Conservation (phyloP, 2,113 vertebrate genomes). For the Alaudala cheleensis region DNA sequence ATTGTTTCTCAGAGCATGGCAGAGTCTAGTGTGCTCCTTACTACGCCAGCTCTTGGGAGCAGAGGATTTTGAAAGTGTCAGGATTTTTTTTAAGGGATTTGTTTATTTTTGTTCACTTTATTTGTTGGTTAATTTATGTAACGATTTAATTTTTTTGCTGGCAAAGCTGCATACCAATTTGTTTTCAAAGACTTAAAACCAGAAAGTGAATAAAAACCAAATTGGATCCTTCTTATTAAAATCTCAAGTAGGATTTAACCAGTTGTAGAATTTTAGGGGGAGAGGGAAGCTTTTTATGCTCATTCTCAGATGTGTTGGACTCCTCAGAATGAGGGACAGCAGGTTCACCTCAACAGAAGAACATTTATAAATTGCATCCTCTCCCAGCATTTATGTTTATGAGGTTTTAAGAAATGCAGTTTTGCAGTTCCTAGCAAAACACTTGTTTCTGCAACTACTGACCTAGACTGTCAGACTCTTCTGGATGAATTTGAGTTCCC, state of each 20-base stretch:
- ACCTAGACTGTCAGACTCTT: not conserved
- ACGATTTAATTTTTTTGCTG: not conserved
- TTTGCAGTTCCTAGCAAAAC: not conserved
- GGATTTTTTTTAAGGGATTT: not conserved
- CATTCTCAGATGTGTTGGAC: not conserved
- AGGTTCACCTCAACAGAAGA: not conserved
- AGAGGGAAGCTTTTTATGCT: not conserved
- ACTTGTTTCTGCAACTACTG: not conserved
- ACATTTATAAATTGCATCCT: not conserved
- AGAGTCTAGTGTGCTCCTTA: not conserved
- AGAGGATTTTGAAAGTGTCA: not conserved
- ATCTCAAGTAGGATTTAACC: not conserved
- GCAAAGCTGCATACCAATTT: not conserved
- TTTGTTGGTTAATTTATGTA: slow-evolving; percentile 28
- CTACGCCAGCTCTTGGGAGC: not conserved
- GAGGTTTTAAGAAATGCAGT: not conserved
- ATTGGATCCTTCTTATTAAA: not conserved
- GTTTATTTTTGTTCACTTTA: not conserved
- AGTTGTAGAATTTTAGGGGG: not conserved
- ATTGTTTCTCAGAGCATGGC: not conserved
- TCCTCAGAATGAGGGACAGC: not conserved
- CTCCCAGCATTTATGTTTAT: not conserved
- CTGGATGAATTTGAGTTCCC: not conserved
- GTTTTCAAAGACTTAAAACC: not conserved
- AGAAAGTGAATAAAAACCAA: not conserved